Conservation (phyloP, 2,888 invertebrate genomes). For the Agrenia bidenticulata region DNA sequence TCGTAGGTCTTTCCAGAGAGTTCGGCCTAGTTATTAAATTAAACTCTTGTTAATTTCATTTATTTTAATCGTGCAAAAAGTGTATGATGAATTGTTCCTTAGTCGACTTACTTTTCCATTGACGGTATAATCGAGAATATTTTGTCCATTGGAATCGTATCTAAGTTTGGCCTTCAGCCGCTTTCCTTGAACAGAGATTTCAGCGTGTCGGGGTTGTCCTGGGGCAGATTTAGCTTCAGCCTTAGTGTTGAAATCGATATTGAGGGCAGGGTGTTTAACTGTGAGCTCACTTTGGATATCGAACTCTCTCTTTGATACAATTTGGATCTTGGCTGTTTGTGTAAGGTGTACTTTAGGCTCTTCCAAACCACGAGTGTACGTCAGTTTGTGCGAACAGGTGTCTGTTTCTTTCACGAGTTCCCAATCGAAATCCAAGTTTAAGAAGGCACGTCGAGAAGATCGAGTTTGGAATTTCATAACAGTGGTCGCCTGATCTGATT, state of each 20-base stretch:
- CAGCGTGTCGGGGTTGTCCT: slow-evolving; percentile 33
- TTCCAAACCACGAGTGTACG: slow-evolving; percentile 33
- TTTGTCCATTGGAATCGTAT: slow-evolving; percentile 28
- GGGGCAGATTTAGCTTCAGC: slow-evolving; percentile 59
- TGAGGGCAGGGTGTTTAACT: slow-evolving; percentile 63
- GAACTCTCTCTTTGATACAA: slow-evolving; percentile 44
- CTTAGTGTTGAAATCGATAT: slow-evolving; percentile 61
- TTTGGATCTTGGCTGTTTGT: slow-evolving; percentile 26
- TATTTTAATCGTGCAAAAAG: too few species aligned
- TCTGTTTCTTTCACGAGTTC: slow-evolving; percentile 56
- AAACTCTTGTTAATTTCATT: slow-evolving; percentile 4
- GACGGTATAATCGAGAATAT: slow-evolving; percentile 21
- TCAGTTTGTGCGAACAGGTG: slow-evolving; percentile 22
- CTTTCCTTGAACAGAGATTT: slow-evolving; percentile 22
- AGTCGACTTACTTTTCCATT: slow-evolving; percentile 23
- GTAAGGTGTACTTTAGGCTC: slow-evolving; percentile 33
- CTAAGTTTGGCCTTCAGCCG: slow-evolving; percentile 26
- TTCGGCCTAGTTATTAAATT: slow-evolving; percentile 17
- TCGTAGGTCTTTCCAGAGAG: slow-evolving; percentile 42
- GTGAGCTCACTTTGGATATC: slow-evolving; percentile 49
- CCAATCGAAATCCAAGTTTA: slow-evolving; percentile 62
- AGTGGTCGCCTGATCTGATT: slow-evolving; percentile 18
- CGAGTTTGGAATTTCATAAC: slow-evolving; percentile 26
- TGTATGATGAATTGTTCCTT: background rate
- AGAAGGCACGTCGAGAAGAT: slow-evolving; percentile 40